Evolutionary conservation across 2,797 vertebrate genomes (phyloP), one percentile per base, ranked within the genome.

Genomic region (Myripristis jacobus): DNA sequence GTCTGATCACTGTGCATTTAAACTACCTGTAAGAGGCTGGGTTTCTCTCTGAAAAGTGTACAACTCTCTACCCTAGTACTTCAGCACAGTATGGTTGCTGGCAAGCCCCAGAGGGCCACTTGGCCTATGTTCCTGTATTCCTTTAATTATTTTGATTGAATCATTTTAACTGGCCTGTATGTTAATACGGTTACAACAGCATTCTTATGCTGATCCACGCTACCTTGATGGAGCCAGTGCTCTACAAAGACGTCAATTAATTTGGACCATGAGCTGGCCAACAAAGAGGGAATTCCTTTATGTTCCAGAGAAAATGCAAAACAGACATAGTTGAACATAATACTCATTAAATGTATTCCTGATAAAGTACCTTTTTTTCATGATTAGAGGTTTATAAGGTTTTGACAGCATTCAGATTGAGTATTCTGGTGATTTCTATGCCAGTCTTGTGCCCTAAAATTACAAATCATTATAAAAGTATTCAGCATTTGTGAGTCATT

Each of bases 121-220:
- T 77, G 80, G 83, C 80, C 65, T 18, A 56, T 19, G 21, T 71
- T 58, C 61, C 61, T 64, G 64, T 58, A 76, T 66, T 84, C 56
- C 48, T 77, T 83, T 62, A 79, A 80, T 84, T 62, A 74, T 66
- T 84, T 65, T 73, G 67, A 88, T 74, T 76, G 47, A 85, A 86
- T 82, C 24, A 75, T 72, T 77, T 71, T 34, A 68, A 76, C 70
- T 76, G 70, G 65, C 53, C 72, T 48, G 71, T 47, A 73, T 62
- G 77, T 69, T 58, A 57, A 75, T 76, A 77, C 52, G 52, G 68
- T 75, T 74, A 66, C 73, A 71, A 73, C 70, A 31, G 71, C 38
- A 47, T 76, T 69, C 73, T 61, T 53, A 71, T 65, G 51, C 44
- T 59, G 62, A 73, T 55, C 27, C 48, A 51, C 36, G 66, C 16